Evolutionary conservation across 2,113 vertebrate genomes (phyloP).

Genomic region (Cephalopholis sonnerati): DNA sequence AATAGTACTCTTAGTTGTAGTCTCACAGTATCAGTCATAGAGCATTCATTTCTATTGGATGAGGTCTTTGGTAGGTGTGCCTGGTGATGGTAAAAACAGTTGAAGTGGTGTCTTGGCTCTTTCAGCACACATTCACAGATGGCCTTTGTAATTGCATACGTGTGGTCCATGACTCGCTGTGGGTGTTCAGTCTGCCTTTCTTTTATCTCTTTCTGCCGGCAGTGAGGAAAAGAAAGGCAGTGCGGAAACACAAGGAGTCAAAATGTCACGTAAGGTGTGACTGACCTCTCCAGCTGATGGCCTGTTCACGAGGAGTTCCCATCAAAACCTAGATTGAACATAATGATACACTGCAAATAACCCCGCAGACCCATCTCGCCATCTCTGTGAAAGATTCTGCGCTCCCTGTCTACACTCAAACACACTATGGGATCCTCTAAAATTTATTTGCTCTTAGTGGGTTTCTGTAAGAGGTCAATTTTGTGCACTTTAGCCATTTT

Average conservation of each 20-base stretch:
- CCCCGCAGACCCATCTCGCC: conserved; percentile 37
- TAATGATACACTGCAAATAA: conserved; percentile 54
- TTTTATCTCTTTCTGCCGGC: not conserved
- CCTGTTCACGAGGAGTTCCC: conserved; percentile 41
- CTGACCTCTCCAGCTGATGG: conserved; percentile 34
- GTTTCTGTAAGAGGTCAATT: conserved; percentile 60
- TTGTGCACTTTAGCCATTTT: conserved; percentile 41
- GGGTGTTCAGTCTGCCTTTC: not conserved
- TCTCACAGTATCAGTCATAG: not conserved
- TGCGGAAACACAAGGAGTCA: not conserved
- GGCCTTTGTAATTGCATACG: conserved; percentile 10
- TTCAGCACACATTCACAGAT: conserved; percentile 8
- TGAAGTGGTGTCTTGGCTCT: not conserved
- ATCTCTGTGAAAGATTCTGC: conserved; percentile 8
- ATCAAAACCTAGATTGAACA: conserved; percentile 53
- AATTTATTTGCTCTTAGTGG: conserved; percentile 67
- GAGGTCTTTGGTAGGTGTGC: not conserved
- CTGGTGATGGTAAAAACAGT: not conserved
- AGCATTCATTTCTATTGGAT: not conserved
- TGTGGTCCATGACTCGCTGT: not conserved
- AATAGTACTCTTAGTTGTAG: not conserved
- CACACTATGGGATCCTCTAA: conserved; percentile 43
- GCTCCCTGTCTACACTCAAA: conserved; percentile 16
- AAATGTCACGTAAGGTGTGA: not conserved
- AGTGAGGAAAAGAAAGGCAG: not conserved